Evolutionary conservation across 2,797 vertebrate genomes (phyloP).

Genomic region (Lagorchestes hirsutus): DNA sequence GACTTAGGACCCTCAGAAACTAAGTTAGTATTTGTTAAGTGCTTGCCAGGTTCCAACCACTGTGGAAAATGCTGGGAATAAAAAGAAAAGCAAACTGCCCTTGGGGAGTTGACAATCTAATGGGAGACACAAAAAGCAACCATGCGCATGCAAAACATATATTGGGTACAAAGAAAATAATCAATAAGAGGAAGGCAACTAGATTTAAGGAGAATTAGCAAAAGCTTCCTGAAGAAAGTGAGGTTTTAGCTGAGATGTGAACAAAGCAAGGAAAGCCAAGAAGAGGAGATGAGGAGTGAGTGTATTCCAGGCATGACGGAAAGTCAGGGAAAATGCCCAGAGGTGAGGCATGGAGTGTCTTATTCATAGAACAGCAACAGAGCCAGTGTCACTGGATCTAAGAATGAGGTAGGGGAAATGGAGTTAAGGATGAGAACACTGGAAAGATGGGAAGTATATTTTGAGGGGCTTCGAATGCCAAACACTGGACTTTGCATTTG

Average conservation of each 20-base stretch:
- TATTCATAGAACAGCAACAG: background rate
- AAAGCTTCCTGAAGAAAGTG: background rate
- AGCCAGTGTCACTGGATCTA: background rate
- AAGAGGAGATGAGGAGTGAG: background rate
- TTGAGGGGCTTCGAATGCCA: background rate
- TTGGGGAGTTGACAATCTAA: background rate
- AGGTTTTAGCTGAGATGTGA: background rate
- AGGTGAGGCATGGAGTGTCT: background rate
- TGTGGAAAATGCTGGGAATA: background rate
- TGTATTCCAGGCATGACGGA: background rate
- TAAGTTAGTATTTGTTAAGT: background rate
- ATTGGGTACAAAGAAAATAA: background rate
- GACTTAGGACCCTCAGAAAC: background rate
- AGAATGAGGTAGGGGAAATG: background rate
- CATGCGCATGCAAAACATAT: background rate
- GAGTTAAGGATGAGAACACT: background rate
- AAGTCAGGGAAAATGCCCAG: background rate
- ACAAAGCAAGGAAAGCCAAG: background rate
- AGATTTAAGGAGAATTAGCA: background rate
- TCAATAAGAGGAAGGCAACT: background rate
- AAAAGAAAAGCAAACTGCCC: background rate
- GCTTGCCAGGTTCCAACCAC: background rate
- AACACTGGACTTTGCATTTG: background rate
- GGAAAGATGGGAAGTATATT: background rate
- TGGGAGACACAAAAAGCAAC: background rate